Evolutionary conservation across 2,888 invertebrate genomes (phyloP).

Genomic region (Sinohyriopsis cumingii): DNA sequence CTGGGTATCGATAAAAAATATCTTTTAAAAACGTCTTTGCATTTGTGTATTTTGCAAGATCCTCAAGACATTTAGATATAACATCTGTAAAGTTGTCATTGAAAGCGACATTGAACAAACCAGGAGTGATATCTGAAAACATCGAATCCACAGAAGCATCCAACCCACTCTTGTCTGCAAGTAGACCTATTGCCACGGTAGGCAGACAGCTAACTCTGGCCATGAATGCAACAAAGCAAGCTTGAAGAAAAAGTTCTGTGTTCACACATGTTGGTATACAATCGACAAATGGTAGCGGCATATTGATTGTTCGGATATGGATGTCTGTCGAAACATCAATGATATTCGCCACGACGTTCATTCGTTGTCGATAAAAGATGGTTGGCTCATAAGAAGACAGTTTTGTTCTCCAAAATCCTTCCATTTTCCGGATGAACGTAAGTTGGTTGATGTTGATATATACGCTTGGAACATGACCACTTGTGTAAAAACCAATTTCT

Average conservation of each 20-base stretch:
- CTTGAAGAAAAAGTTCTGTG: constrained; percentile 18
- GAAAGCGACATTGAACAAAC: constrained; percentile 35
- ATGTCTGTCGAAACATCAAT: constrained; percentile 37
- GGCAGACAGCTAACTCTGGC: constrained; percentile 44
- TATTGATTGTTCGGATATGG: constrained; percentile 22
- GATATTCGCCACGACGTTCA: constrained; percentile 45
- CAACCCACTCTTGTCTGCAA: constrained; percentile 33
- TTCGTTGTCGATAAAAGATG: constrained; percentile 45
- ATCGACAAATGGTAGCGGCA: constrained; percentile 15
- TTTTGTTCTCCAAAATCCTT: constrained; percentile 43
- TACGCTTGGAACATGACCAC: constrained; percentile 19
- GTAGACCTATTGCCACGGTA: constrained; percentile 42
- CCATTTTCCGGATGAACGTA: constrained; percentile 32
- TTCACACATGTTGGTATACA: neutral
- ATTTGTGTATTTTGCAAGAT: constrained; percentile 17
- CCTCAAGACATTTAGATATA: constrained; percentile 19
- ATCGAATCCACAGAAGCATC: constrained; percentile 18
- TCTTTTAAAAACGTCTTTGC: constrained; percentile 42
- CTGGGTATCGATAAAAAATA: constrained; percentile 47
- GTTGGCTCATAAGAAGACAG: constrained; percentile 47
- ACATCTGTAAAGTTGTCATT: constrained; percentile 12
- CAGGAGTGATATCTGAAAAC: constrained; percentile 43
- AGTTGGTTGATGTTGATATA: constrained; percentile 21
- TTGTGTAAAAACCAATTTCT: constrained; percentile 23
- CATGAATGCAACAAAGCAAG: constrained; percentile 45